A percentile compares a stretch with the other conserved stretches of the same genome.
Evolutionary conservation across 1,140 invertebrate genomes (phyloP).

Genomic region (Nasonia giraulti): DNA sequence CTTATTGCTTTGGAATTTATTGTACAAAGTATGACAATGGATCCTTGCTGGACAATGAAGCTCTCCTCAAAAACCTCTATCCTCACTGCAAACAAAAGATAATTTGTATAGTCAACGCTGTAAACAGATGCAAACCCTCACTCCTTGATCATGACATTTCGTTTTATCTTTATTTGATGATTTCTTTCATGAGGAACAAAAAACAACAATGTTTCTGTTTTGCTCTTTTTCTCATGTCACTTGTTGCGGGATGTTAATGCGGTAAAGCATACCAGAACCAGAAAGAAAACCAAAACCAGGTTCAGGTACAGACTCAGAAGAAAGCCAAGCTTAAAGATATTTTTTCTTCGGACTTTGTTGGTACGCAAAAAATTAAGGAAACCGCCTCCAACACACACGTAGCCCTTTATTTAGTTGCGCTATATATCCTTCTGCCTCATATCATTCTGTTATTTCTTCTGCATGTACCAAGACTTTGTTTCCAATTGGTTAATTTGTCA

Average conservation of each 20-base stretch:
- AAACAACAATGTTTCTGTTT: conserved; percentile 44
- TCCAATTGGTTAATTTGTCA: conserved; percentile 47
- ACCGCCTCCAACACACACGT: conserved; percentile 51
- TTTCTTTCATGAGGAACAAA: conserved; percentile 37
- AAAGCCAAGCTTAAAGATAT: conserved; percentile 86
- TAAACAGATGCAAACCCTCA: not conserved
- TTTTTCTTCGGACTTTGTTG: conserved; percentile 83
- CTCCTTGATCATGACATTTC: conserved; percentile 42
- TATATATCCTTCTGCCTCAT: conserved; percentile 37
- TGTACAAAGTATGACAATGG: not conserved
- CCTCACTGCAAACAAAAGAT: not conserved
- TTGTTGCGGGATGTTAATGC: conserved; percentile 59
- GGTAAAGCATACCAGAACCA: conserved; percentile 82
- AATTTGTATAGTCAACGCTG: not conserved
- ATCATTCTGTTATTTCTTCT: conserved; percentile 52
- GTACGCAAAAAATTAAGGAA: conserved; percentile 69
- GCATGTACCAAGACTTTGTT: conserved; percentile 49
- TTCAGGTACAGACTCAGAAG: conserved; percentile 78
- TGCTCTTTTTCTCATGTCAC: conserved; percentile 65
- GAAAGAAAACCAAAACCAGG: conserved; percentile 72
- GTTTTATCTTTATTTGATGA: conserved; percentile 46
- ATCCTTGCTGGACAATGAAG: not conserved
- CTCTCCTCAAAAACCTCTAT: not conserved
- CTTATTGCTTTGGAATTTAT: not conserved
- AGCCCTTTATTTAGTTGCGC: conserved; percentile 59